These are phyloP conservation scores for Plagodis pulveraria DNA, from an alignment of 2,888 invertebrate species.

Conservation along the genomic window DNA sequence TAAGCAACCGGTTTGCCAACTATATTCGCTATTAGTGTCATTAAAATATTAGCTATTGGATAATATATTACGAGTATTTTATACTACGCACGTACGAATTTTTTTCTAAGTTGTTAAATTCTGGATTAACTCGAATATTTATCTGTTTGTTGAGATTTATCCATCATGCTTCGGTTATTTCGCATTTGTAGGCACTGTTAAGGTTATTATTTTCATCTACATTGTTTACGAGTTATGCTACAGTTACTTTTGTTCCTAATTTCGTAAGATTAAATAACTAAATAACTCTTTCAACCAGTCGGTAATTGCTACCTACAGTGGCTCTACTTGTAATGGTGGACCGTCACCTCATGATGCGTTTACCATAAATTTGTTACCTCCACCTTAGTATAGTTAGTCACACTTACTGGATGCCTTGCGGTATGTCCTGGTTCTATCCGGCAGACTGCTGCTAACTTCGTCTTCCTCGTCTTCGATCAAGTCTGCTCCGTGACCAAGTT, in stretches of 20 bases:
- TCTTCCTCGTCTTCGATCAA: constrained; percentile 85
- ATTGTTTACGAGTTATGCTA: constrained; percentile 14
- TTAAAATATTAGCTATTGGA: constrained; percentile 17
- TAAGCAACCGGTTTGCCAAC: constrained; percentile 24
- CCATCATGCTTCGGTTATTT: constrained; percentile 27
- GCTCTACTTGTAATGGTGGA: constrained; percentile 28
- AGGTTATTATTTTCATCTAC: constrained; percentile 24
- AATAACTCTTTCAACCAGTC: constrained; percentile 12
- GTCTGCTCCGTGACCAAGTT: constrained; percentile 70
- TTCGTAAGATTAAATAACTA: constrained; percentile 23
- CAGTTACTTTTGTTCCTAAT: constrained; percentile 15
- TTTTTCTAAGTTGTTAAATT: constrained; percentile 12
- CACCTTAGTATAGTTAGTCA: constrained; percentile 33
- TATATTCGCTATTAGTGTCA: constrained; percentile 26
- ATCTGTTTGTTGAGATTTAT: constrained; percentile 16
- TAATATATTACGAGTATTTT: too few relatives aligned
- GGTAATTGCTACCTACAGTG: constrained; percentile 26
- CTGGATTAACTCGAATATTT: constrained; percentile 8
- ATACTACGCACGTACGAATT: neutral
- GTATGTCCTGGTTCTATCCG: constrained; percentile 73
- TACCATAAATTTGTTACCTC: constrained; percentile 21
- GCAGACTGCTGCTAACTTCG: constrained; percentile 77
- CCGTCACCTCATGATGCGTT: constrained; percentile 33
- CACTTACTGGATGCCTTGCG: constrained; percentile 86
- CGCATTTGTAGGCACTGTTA: constrained; percentile 5